Percentiles rank a stretch among this genome's conserved stretches.
phyloP scores from a whole-genome alignment of 2,113 vertebrate species.

The Archilochus colubris region DNA sequence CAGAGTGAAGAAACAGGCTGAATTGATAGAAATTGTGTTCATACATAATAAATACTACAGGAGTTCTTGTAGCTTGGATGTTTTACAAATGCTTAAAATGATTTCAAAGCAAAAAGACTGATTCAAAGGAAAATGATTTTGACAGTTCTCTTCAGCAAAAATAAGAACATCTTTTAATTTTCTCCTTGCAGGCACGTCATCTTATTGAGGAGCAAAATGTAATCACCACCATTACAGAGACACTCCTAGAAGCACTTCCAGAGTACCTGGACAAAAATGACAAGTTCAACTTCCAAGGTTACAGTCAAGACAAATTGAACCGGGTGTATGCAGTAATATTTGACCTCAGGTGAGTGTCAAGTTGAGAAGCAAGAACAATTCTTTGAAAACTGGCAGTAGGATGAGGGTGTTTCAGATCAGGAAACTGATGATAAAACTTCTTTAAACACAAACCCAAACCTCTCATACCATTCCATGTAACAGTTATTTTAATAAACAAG shows the following conservation, averaged over 20 bases:
- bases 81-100: not conserved
- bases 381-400: not conserved
- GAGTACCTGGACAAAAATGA: constrained; percentile 90
- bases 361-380: not conserved
- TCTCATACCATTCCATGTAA: not conserved
- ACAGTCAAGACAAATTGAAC: constrained; percentile 90
- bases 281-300: constrained; percentile 95
- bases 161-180: not conserved
- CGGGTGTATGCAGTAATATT: constrained; percentile 92
- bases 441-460: not conserved
- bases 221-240: constrained; percentile 90
- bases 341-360: constrained; percentile 88
- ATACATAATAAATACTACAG: not conserved
- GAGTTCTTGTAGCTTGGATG: not conserved
- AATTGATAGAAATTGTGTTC: not conserved
- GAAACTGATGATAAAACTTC: not conserved
- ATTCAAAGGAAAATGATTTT: not conserved
- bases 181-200: constrained; percentile 85
- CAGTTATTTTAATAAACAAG: not conserved
- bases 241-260: constrained; percentile 88
- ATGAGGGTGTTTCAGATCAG: not conserved
- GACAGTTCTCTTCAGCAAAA: not conserved
- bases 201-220: constrained; percentile 94
- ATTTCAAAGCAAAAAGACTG: not conserved
- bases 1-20: not conserved